Evolutionary conservation across 2,888 invertebrate genomes (phyloP), one percentile per base, ranked within the genome.

Genomic region (Scaptomyza cyrtandrae): DNA sequence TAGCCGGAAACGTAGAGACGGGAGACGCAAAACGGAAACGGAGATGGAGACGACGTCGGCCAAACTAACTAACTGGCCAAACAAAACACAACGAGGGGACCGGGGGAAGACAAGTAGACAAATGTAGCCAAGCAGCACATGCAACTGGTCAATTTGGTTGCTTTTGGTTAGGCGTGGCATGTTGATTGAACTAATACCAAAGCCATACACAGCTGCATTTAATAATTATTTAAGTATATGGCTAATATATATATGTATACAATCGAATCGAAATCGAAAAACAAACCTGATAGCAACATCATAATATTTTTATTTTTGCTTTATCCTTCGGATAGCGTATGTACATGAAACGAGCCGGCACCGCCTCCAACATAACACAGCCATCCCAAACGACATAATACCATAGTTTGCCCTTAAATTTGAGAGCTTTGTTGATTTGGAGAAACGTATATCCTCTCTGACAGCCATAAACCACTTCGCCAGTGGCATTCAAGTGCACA

Each of bases 91-190:
- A 72, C 24, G 2, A 24, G 39, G 9, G 9, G 6, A 9, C 5
- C 7, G 29, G 29, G 29, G 29, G 29, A 29, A 29, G 9, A 14
- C 57, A 72, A 58, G 63, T 58, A n/a, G n/a, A n/a, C n/a, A 6
- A 37, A n/a, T 37, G 37, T 37, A 9, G 39, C 39, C 14, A 39
- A 43, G 31, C 35, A 27, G 37, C 39, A 46, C 62, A 80, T 64
- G 78, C 75, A 81, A 74, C 69, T 80, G 63, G 71, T 77, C 50
- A 65, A 64, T 59, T 59, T 41, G 45, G 41, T 27, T 41, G 16
- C 16, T 39, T 33, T 35, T 35, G 13, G 27, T 14, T 24, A 3
- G 24, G 46, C 55, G 43, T 59, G 65, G 53, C n/a, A 54, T 45
- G 24, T 53, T 44, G 43, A 65, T 65, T 48, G 49, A 13, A 44